phyloP scores from a whole-genome alignment of 2,797 vertebrate genomes.

The Pogonophryne albipinna region DNA sequence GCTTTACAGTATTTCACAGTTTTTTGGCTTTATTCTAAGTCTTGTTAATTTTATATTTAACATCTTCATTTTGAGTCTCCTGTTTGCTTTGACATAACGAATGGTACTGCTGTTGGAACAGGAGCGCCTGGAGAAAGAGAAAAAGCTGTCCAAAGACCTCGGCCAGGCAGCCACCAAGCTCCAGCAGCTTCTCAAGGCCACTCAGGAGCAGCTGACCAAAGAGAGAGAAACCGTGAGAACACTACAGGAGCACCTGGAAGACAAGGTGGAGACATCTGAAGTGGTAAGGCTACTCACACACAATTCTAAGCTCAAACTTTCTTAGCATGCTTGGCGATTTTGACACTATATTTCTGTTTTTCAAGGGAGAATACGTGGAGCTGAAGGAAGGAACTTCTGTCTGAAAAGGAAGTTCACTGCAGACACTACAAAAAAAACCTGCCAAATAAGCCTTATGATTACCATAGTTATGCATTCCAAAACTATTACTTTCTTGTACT shows the following conservation, averaged over 20 bases:
- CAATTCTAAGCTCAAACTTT: neutral
- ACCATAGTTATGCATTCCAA: conserved; percentile 91
- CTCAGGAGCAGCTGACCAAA: conserved; percentile 92
- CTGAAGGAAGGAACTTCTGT: conserved; percentile 95
- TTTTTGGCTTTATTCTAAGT: neutral
- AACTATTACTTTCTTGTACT: conserved; percentile 85
- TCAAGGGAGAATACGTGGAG: conserved; percentile 87
- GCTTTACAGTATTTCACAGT: neutral
- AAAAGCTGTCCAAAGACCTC: conserved; percentile 92
- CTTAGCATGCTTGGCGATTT: neutral
- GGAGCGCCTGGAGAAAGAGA: conserved; percentile 95
- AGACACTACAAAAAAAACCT: conserved; percentile 82
- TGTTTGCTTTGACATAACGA: conserved; percentile 1
- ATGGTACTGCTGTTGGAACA: conserved; percentile 59
- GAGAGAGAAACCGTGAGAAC: conserved; percentile 89
- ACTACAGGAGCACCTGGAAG: conserved; percentile 88
- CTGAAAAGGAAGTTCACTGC: conserved; percentile 78
- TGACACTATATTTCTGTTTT: conserved; percentile 23
- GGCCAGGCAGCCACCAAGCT: conserved; percentile 92
- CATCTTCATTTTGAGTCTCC: neutral
- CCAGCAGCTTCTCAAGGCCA: conserved; percentile 91
- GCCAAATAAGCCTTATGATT: conserved; percentile 96
- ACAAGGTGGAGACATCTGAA: conserved; percentile 74
- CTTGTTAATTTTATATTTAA: neutral
- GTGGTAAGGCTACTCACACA: neutral